phyloP scores from a whole-genome alignment of 1,140 invertebrate genomes.

The Drosophila novamexicana region DNA sequence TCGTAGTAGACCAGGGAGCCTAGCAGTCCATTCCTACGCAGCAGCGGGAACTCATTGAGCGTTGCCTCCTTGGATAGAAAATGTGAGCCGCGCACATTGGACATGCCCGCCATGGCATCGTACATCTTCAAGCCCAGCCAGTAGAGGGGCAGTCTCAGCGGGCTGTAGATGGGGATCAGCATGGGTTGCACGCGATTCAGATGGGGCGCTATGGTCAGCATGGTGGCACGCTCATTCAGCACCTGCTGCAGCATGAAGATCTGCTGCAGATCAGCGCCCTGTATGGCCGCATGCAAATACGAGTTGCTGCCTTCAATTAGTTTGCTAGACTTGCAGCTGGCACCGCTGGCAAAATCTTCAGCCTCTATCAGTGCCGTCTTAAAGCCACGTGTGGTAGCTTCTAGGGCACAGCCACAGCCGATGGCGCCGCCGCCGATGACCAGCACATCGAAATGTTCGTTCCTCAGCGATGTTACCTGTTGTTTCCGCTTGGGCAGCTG shows the following conservation, averaged over 20 bases:
- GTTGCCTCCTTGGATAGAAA: slow-evolving; percentile 38
- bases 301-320: slow-evolving; percentile 55
- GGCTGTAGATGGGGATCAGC: slow-evolving; percentile 63
- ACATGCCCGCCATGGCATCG: slow-evolving; percentile 51
- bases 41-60: slow-evolving; percentile 56
- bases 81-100: slow-evolving; percentile 57
- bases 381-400: slow-evolving; percentile 55
- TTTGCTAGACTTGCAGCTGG: slow-evolving; percentile 61
- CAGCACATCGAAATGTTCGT: slow-evolving; percentile 92
- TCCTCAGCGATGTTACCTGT: slow-evolving; percentile 40
- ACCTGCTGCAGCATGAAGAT: slow-evolving; percentile 53
- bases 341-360: slow-evolving; percentile 53
- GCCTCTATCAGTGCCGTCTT: slow-evolving; percentile 63
- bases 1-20: slow-evolving; percentile 70
- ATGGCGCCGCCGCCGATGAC: slow-evolving; percentile 98
- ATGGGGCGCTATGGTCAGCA: slow-evolving; percentile 62
- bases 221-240: slow-evolving; percentile 51
- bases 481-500: slow-evolving; percentile 44
- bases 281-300: slow-evolving; percentile 37
- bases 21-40: slow-evolving; percentile 38
- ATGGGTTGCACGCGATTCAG: slow-evolving; percentile 67
- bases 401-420: slow-evolving; percentile 90
- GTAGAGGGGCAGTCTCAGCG: slow-evolving; percentile 35
- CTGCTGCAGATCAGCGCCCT: slow-evolving; percentile 45
- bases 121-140: slow-evolving; percentile 66